phyloP scores from a whole-genome alignment of 2,797 vertebrate genomes.

The Anguilla anguilla region DNA sequence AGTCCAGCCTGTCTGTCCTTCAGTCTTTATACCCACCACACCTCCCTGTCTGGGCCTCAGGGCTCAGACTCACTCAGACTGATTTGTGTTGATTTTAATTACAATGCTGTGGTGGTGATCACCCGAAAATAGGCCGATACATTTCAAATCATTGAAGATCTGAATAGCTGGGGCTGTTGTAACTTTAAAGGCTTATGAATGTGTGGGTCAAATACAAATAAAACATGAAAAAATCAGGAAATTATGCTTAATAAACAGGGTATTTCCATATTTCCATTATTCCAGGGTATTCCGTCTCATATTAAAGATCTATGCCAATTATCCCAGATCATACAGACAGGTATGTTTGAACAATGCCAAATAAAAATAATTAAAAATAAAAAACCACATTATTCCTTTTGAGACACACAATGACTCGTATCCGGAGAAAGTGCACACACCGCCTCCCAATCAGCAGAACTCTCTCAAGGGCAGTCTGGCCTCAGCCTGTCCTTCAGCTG shows the following conservation, averaged over 20 bases:
- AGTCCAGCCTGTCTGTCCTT: slow-evolving; percentile 42
- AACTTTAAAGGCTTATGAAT: neutral
- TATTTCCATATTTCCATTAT: too few species aligned
- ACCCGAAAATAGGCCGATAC: neutral
- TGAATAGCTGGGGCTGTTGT: neutral
- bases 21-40: slow-evolving; percentile 56
- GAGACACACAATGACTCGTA: neutral
- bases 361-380: too few species aligned
- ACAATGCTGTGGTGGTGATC: neutral
- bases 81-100: neutral
- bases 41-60: slow-evolving; percentile 48
- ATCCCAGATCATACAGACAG: neutral
- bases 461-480: slow-evolving; percentile 47
- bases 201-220: neutral
- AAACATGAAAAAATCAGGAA: neutral
- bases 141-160: neutral
- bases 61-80: slow-evolving; percentile 26
- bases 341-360: neutral
- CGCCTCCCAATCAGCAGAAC: slow-evolving; percentile 58
- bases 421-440: slow-evolving; percentile 49
- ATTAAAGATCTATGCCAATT: neutral
- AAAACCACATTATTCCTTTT: too few species aligned
- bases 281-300: neutral
- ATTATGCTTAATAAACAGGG: neutral
- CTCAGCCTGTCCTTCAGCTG: slow-evolving; percentile 52